Conservation (phyloP, 2,113 vertebrate species). For the Uropsilus gracilis region DNA sequence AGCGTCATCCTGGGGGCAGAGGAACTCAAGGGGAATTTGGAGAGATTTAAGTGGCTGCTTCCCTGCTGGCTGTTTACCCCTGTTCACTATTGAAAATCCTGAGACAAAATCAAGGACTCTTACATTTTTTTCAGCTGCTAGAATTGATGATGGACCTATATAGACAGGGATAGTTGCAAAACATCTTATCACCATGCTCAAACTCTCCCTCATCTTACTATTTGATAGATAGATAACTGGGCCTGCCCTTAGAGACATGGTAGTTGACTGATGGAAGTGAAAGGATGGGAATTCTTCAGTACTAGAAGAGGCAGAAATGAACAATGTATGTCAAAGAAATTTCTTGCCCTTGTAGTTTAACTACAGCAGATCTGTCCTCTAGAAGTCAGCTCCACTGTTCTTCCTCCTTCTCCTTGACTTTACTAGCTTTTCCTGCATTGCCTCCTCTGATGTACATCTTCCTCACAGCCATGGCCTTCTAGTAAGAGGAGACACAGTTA, state of each 20-base stretch:
- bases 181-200: rapidly evolving
- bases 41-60: too few species aligned
- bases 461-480: background rate
- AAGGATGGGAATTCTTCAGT: background rate
- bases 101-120: too few species aligned
- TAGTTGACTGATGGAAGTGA: background rate
- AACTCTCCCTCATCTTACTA: background rate
- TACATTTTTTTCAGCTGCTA: too few species aligned
- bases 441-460: background rate
- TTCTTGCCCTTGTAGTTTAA: background rate
- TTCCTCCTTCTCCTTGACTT: too few species aligned
- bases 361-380: background rate
- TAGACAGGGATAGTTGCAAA: too few species aligned
- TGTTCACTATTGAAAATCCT: too few species aligned
- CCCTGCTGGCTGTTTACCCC: too few species aligned
- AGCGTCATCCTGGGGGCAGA: too few species aligned
- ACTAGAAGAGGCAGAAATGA: background rate
- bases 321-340: background rate
- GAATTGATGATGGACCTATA: too few species aligned
- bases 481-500: background rate
- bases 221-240: background rate
- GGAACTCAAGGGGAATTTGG: too few species aligned
- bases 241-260: background rate
- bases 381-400: background rate
- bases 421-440: background rate